phyloP scores from a whole-genome alignment of 1,140 invertebrate genomes.

The Drosophila gunungcola region DNA sequence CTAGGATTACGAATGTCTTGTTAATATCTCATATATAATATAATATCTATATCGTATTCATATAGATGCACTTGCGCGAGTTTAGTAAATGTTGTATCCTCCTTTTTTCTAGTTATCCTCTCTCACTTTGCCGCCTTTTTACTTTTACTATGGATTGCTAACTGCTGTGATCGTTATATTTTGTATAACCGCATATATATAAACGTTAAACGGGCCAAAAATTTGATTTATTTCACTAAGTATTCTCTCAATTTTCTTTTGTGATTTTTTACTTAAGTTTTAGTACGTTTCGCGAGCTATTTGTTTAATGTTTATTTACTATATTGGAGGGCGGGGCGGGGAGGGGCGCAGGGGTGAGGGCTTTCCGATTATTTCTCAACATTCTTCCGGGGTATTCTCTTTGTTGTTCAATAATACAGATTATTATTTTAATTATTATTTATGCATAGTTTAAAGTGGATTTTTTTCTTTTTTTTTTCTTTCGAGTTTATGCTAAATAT shows the following conservation, averaged over 20 bases:
- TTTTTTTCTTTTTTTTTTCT: conserved; percentile 20
- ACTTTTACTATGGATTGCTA: conserved; percentile 31
- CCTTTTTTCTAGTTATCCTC: background rate
- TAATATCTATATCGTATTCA: conserved; percentile 39
- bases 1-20: conserved; percentile 41
- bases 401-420: conserved; percentile 51
- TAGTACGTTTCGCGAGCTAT: conserved; percentile 44
- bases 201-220: conserved; percentile 67
- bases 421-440: conserved; percentile 50
- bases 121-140: conserved; percentile 3
- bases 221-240: conserved; percentile 81
- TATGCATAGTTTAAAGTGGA: conserved; percentile 48
- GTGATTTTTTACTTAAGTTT: conserved; percentile 24
- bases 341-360: no score
- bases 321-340: background rate
- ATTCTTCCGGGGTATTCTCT: conserved; percentile 1
- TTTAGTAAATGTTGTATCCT: conserved; percentile 37
- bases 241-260: conserved; percentile 46
- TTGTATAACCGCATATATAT: conserved; percentile 42
- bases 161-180: conserved; percentile 33
- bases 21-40: conserved; percentile 43
- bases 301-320: conserved; percentile 23
- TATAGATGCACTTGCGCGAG: conserved; percentile 57
- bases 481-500: conserved; percentile 62
- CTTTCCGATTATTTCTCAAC: conserved; percentile 17